phyloP scores from a whole-genome alignment of 2,113 vertebrate species.

The Excalfactoria chinensis region DNA sequence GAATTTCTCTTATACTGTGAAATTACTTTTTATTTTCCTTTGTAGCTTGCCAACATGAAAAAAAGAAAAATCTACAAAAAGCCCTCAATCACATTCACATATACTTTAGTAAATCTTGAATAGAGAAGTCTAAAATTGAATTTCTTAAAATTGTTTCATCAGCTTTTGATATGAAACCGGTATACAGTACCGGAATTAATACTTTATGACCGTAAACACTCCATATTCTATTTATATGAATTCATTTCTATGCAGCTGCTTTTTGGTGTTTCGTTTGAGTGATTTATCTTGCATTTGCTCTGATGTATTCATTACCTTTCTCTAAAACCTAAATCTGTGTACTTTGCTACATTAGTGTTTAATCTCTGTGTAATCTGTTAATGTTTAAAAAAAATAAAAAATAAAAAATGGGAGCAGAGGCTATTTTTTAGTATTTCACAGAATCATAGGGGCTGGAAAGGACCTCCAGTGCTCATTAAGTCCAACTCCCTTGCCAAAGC shows the following conservation, averaged over 20 bases:
- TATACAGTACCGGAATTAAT: background rate
- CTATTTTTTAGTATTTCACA: too few relatives aligned
- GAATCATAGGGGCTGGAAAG: too few relatives aligned
- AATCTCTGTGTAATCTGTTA: background rate
- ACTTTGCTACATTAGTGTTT: background rate
- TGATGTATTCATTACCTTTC: slow-evolving; percentile 21
- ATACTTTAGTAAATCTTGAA: background rate
- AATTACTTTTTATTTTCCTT: background rate
- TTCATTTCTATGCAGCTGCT: background rate
- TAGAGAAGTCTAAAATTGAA: background rate
- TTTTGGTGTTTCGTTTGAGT: background rate
- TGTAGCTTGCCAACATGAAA: background rate
- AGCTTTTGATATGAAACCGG: background rate
- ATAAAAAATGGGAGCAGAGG: too few relatives aligned
- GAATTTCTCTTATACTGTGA: background rate
- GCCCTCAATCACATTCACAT: rapidly evolving
- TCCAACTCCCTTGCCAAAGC: too few relatives aligned
- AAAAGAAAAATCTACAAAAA: background rate
- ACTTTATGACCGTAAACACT: background rate
- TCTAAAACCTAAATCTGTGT: background rate
- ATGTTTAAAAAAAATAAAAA: background rate
- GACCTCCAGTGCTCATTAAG: too few relatives aligned
- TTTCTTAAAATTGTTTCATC: background rate
- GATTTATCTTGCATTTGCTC: background rate
- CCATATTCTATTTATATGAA: background rate